Percentiles rank a stretch among this genome's conserved stretches.
These are phyloP conservation scores for Saccostrea glomerata DNA, from an alignment of 1,140 invertebrate species.

Conservation along the genomic window DNA sequence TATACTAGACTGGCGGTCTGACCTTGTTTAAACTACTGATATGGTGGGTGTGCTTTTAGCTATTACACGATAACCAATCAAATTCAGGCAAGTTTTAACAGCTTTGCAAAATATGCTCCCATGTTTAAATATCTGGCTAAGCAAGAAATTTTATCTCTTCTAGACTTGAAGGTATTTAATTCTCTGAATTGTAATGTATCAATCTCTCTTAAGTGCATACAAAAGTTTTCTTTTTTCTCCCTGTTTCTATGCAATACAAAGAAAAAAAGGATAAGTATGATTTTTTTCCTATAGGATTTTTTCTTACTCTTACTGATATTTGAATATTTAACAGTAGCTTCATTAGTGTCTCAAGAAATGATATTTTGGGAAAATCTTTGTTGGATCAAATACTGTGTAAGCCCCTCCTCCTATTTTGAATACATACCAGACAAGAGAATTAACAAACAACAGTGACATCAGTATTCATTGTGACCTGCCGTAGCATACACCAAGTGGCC, in stretches of 20 bases:
- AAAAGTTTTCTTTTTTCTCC: background rate
- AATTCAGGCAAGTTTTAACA: constrained; percentile 10
- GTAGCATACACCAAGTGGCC: constrained; percentile 34
- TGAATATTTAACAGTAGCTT: constrained; percentile 12
- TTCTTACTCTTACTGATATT: background rate
- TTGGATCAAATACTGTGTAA: background rate
- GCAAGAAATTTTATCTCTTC: constrained; percentile 9
- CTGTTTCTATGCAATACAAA: background rate
- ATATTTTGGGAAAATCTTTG: background rate
- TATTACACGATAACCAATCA: constrained; percentile 23
- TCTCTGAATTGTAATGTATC: background rate
- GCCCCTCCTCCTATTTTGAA: constrained; percentile 37
- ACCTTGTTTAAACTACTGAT: constrained; percentile 34
- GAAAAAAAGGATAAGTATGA: background rate
- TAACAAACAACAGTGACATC: constrained; percentile 33
- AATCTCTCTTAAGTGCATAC: background rate
- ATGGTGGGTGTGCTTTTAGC: constrained; percentile 36
- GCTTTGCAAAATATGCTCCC: constrained; percentile 14
- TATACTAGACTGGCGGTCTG: constrained; percentile 23
- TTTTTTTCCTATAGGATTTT: background rate
- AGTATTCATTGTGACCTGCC: constrained; percentile 27
- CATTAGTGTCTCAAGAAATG: background rate
- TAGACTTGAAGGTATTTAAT: background rate
- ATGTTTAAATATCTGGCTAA: constrained; percentile 20
- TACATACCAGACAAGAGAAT: constrained; percentile 27